Conservation (phyloP, 2,113 vertebrate genomes). For the Ptilonorhynchus violaceus region DNA sequence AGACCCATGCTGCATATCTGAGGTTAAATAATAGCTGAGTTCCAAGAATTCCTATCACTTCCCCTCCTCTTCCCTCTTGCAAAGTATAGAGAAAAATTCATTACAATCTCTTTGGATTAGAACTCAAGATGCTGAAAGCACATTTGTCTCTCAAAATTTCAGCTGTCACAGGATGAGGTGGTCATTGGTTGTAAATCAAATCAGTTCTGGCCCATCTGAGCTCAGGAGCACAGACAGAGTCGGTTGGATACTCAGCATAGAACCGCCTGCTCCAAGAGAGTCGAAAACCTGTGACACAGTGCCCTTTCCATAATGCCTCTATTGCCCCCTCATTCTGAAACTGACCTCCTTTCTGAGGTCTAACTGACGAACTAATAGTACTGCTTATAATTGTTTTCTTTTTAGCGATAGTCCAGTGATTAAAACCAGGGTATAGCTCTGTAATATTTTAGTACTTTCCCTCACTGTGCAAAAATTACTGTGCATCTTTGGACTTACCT, state of each 20-base stretch:
- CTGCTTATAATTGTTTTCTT: not conserved
- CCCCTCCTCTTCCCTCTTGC: not conserved
- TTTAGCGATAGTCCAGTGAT: not conserved
- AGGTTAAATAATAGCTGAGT: not conserved
- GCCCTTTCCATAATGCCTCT: not conserved
- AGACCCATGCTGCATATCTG: not conserved
- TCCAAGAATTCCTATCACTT: not conserved
- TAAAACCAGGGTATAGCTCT: not conserved
- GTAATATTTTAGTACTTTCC: not conserved
- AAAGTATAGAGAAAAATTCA: not conserved
- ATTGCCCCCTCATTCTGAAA: not conserved
- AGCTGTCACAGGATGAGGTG: not conserved
- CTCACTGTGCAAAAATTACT: not conserved
- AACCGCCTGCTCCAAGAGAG: not conserved
- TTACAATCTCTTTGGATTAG: not conserved
- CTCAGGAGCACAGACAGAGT: not conserved
- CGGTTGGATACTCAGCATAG: not conserved
- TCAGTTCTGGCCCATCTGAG: not conserved
- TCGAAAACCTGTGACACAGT: not conserved
- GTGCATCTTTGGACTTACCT: not conserved
- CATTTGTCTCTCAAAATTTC: not conserved
- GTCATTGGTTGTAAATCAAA: not conserved
- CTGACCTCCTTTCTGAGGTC: not conserved
- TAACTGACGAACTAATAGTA: not conserved
- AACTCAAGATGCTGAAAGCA: not conserved